phyloP scores from a whole-genome alignment of 2,888 invertebrate genomes.

The Rotaria magnacalcarata region DNA sequence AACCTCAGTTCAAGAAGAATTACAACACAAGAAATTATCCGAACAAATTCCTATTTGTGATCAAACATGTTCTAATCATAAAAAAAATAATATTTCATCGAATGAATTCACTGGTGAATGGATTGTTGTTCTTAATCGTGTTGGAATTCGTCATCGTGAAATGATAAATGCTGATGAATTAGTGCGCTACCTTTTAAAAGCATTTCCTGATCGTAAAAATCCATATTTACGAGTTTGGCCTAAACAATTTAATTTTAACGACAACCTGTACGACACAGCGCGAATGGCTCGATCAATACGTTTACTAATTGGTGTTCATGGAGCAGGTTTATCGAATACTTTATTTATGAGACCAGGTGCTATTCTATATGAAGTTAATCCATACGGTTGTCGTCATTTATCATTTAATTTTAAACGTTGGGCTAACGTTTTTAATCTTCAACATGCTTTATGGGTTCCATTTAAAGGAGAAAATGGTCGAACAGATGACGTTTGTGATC shows the following conservation, averaged over 20 bases:
- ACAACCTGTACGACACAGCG: neutral
- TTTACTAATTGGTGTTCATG: neutral
- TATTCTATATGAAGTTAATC: neutral
- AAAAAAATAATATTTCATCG: neutral
- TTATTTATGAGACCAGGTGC: constrained; percentile 7
- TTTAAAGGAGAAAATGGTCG: neutral
- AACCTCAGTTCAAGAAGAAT: neutral
- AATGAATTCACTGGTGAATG: neutral
- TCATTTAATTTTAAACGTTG: neutral
- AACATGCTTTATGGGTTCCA: neutral
- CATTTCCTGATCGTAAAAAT: neutral
- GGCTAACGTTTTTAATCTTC: neutral
- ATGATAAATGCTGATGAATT: neutral
- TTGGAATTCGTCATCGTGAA: neutral
- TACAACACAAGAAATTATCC: neutral
- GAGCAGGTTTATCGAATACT: neutral
- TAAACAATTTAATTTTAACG: neutral
- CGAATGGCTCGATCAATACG: neutral
- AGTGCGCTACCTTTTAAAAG: neutral
- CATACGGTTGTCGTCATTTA: neutral
- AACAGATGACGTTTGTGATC: neutral
- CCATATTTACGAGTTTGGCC: neutral
- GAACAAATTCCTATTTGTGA: neutral
- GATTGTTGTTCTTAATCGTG: neutral
- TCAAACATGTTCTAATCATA: neutral